These are phyloP conservation scores for Lagocephalus sceleratus DNA, from an alignment of 2,797 vertebrate species.

Conservation along the genomic window DNA sequence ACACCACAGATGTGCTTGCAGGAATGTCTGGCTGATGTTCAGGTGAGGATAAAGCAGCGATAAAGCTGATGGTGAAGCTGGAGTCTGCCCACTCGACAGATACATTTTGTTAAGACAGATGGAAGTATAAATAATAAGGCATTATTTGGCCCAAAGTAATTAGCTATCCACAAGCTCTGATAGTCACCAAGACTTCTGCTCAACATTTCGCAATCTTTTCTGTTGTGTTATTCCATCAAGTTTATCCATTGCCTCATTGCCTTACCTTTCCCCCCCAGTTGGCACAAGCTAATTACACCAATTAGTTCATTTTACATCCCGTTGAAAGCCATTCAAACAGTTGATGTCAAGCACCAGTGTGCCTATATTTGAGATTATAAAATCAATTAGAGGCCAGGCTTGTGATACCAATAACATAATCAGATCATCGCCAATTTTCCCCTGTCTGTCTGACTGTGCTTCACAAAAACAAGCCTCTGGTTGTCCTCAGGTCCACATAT, in stretches of 20 bases:
- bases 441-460: background rate
- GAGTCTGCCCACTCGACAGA: background rate
- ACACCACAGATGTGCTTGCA: slow-evolving; percentile 18
- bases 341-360: slow-evolving; percentile 1
- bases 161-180: no score
- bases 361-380: slow-evolving; percentile 18
- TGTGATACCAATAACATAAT: slow-evolving; percentile 60
- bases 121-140: no score
- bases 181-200: no score
- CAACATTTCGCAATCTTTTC: no score
- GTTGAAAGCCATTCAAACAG: background rate
- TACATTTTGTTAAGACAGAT: no score
- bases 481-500: background rate
- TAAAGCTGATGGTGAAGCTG: background rate
- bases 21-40: background rate
- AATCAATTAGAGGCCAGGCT: slow-evolving; percentile 31
- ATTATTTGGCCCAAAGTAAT: no score
- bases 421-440: slow-evolving; percentile 33
- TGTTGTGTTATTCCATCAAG: no score
- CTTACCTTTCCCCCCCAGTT: no score
- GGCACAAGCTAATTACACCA: no score
- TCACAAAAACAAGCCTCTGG: background rate
- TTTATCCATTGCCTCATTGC: no score
- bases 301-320: no score
- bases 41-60: background rate